Evolutionary conservation across 1,140 invertebrate species (phyloP), one percentile per base, ranked within the genome.

Genomic region (Drosophila cardini): DNA sequence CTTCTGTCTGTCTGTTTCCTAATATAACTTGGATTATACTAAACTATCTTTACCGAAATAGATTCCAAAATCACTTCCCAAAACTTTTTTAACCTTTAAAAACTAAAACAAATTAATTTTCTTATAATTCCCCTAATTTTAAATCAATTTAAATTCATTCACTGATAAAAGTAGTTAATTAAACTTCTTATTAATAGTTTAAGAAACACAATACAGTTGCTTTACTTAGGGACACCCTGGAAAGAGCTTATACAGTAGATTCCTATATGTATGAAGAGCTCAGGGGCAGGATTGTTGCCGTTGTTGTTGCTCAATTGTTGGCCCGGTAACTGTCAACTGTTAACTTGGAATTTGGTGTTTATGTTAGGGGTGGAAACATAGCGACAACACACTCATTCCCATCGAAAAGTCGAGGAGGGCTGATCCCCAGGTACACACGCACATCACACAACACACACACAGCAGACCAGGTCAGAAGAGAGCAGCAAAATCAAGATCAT

Each of bases 281-380:
- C 15, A 11, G 11, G 43, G 43, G 5, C 32, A 4, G n/a, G 45
- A 26, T 61, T 34, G 36, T 2, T 38, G 38, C 6, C 4, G 11
- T 32, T 32, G 13, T 53, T 16, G 46, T 50, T 50, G 21, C 46
- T 30, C 21, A 52, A 58, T 26, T 58, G 64, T 70, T 53, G 45
- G 36, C 48, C 57, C 45, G 48, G 48, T 52, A 58, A 58, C 53
- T 57, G 18, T 50, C n/a, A 43, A 50, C 9, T 46, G 42, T 13
- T 30, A 76, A 72, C 56, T 81, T 81, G 79, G 62, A 15, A 67
- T 63, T 56, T 36, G 30, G 18, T 79, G 62, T 75, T 85, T 72
- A 50, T 53, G 63, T 74, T 87, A 80, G 76, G 80, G 84, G 83
- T 87, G 76, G 79, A 82, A 78, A 78, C 26, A 42, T 72, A 53